These are phyloP conservation scores for Enteromius unitaeniatus DNA, from an alignment of 2,797 vertebrate genomes.

Conservation along the genomic window DNA sequence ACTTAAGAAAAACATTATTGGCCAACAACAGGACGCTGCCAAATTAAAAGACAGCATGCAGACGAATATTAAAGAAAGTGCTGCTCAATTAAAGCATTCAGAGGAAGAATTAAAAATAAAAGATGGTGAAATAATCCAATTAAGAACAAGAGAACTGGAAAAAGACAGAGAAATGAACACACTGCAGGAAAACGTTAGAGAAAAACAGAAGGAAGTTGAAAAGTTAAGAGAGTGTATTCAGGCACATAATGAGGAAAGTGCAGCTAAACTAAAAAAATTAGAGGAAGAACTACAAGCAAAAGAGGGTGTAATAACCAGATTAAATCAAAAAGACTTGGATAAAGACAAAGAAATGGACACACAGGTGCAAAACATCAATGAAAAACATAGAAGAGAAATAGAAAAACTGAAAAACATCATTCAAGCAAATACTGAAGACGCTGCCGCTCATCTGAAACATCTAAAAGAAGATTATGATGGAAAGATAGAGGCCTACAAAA, in stretches of 20 bases:
- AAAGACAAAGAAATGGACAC: constrained; percentile 50
- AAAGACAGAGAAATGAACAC: constrained; percentile 47
- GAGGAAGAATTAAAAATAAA: constrained; percentile 52
- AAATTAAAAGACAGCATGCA: constrained; percentile 32
- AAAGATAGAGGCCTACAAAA: constrained; percentile 53
- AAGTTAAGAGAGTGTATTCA: constrained; percentile 31
- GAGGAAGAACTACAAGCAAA: constrained; percentile 52
- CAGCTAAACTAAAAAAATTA: constrained; percentile 33
- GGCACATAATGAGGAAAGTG: constrained; percentile 33
- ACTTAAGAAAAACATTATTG: constrained; percentile 34
- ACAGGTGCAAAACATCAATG: constrained; percentile 30
- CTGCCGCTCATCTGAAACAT: constrained; percentile 23
- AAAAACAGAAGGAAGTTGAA: constrained; percentile 41
- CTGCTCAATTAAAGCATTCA: constrained; percentile 29
- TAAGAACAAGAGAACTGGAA: constrained; percentile 40
- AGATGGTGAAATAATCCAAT: constrained; percentile 41
- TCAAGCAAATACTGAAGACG: constrained; percentile 37
- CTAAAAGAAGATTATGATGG: constrained; percentile 49
- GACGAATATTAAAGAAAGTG: constrained; percentile 36
- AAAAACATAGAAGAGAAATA: constrained; percentile 35
- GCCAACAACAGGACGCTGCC: constrained; percentile 34
- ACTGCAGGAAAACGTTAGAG: constrained; percentile 29
- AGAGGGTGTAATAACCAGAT: constrained; percentile 40
- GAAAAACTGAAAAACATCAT: constrained; percentile 43
- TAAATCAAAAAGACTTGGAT: constrained; percentile 31